These are phyloP conservation scores for Labroides dimidiatus DNA, from an alignment of 2,797 vertebrate genomes.

Conservation along the genomic window DNA sequence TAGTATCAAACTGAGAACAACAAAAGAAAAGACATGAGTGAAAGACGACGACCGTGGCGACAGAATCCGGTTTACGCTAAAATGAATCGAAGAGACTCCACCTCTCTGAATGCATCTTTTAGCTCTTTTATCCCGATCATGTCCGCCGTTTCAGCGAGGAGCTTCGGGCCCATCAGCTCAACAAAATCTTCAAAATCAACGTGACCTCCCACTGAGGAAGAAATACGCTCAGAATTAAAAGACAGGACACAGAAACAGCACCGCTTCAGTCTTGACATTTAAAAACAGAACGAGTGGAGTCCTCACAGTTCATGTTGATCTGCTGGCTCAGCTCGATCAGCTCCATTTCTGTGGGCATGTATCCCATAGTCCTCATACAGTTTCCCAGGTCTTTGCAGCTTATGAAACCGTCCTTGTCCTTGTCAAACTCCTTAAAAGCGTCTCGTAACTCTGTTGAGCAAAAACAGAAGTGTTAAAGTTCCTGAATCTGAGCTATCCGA, in stretches of 20 bases:
- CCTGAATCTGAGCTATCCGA: background rate
- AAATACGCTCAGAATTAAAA: conserved; percentile 42
- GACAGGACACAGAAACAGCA: background rate
- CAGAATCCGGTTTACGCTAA: background rate
- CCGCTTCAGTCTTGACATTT: background rate
- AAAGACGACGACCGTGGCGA: background rate
- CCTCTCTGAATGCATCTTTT: conserved; percentile 96
- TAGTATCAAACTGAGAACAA: conserved; percentile 92
- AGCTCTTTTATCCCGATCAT: conserved; percentile 98
- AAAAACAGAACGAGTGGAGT: background rate
- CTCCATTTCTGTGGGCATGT: conserved; percentile 99
- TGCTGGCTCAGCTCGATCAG: conserved; percentile 97
- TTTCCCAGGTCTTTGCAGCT: conserved; percentile 97
- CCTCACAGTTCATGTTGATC: conserved; percentile 98
- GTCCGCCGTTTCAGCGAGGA: conserved; percentile 96
- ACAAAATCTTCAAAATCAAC: conserved; percentile 99
- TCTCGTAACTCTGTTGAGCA: conserved; percentile 90
- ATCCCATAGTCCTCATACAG: conserved; percentile 99
- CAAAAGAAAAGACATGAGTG: background rate
- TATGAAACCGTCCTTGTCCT: conserved; percentile 97
- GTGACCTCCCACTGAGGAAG: conserved; percentile 90
- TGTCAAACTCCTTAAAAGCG: conserved; percentile 98
- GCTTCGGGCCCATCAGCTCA: conserved; percentile 97
- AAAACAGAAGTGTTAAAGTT: conserved; percentile 11
- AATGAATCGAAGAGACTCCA: conserved; percentile 68